Base-by-base conservation (phyloP, 1,140 invertebrate species). In the Tenebrio molitor region DNA sequence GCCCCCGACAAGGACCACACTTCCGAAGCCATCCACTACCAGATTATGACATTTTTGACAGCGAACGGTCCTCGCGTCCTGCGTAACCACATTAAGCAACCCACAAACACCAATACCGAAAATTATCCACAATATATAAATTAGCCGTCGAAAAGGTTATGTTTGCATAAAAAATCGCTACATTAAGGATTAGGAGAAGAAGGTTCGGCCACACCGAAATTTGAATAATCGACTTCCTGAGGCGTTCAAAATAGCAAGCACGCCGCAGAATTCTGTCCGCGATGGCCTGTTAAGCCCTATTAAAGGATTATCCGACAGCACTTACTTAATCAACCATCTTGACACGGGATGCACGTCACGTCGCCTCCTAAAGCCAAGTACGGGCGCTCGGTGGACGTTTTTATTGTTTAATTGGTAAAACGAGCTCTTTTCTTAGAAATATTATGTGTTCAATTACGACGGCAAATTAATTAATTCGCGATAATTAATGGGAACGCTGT, bases 381-480 rank as follows among this genome's bases (percentile, higher is more conserved):
- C 29, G 50, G 50, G 15, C 15, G 50, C 50, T 58, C 29, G 29
- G 21, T 58, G 23, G 14, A 29, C 23, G 50, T 58, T 58, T 58
- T 58, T 58, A 74, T 74, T 74, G 72, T 74, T 62, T 74, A 74
- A 74, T 74, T 74, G 72, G 68, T 74, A 66, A 71, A 71, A 71
- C 72, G 29, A 71, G 65, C 53, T 62, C 72, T 62, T 46, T 74
- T 74, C 72, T 67, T 39, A 67, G 72, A 74, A 74, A 71, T 74
- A 71, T 74, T 74, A 69, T 65, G 69, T 73, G 72, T 39, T 74
- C 72, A 74, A 74, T 74, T 74, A 71, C 14, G 36, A 69, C 39
- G 68, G 67, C 58, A 74, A 74, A 74, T 74, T 74, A 74, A 74
- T 74, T 74, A 74, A 74, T 74, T 71, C 71, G 36, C 72, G 19